Evolutionary conservation across 2,113 vertebrate species (phyloP).

Genomic region (Lepidothrix coronata): DNA sequence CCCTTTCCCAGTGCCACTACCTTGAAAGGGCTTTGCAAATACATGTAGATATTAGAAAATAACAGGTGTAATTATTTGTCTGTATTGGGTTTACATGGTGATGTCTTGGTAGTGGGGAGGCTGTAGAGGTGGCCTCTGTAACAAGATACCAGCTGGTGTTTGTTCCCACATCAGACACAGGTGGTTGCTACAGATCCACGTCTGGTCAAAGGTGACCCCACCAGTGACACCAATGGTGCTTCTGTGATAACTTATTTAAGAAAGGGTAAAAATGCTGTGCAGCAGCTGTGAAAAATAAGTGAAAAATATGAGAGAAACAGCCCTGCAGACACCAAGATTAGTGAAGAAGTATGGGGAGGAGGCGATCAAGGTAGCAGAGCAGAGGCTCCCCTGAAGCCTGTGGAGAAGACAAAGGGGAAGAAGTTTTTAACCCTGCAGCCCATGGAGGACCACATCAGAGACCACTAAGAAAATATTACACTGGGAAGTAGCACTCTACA

Average conservation of each 20-base stretch:
- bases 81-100: not conserved
- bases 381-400: not conserved
- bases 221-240: accelerated
- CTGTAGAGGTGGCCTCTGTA: not conserved
- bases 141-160: not conserved
- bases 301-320: not conserved
- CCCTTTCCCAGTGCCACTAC: accelerated
- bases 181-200: not conserved
- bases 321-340: not conserved
- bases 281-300: not conserved
- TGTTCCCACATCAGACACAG: not conserved
- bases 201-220: not conserved
- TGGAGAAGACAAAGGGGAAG: not conserved
- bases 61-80: not conserved
- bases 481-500: not conserved
- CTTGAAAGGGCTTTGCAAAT: not conserved
- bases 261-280: accelerated
- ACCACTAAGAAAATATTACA: not conserved
- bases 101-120: accelerated
- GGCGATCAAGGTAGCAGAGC: accelerated
- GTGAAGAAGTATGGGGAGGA: not conserved
- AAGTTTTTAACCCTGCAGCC: not conserved
- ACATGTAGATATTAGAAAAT: not conserved
- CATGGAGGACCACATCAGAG: not conserved
- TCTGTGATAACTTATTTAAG: not conserved